These are phyloP conservation scores for Cnemophilus loriae DNA, from an alignment of 2,113 vertebrate species.

Conservation along the genomic window DNA sequence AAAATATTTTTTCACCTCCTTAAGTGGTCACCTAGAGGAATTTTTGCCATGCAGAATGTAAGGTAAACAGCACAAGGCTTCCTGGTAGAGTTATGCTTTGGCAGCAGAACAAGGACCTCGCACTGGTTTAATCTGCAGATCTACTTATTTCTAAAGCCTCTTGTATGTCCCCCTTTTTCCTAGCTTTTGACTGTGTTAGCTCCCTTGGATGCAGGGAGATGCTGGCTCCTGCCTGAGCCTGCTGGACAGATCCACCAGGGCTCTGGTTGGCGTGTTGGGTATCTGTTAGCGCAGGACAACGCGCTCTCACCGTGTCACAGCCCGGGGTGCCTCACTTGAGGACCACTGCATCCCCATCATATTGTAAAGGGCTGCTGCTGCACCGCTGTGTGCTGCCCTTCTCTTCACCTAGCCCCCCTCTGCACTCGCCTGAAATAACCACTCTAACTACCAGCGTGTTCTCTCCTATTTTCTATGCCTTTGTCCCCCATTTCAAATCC, in stretches of 20 bases:
- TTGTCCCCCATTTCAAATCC: not conserved
- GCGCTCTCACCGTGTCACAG: rapidly evolving
- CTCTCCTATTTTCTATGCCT: not conserved
- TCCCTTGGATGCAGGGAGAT: not conserved
- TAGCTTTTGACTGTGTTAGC: not conserved
- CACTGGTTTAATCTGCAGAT: not conserved
- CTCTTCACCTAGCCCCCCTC: not conserved
- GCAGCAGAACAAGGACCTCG: not conserved
- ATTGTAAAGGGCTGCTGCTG: not conserved
- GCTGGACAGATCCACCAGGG: not conserved
- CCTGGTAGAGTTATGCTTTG: not conserved
- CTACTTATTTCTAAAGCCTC: not conserved
- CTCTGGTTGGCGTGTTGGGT: not conserved
- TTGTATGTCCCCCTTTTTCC: not conserved
- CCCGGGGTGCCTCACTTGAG: not conserved
- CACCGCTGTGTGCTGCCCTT: not conserved
- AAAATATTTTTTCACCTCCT: not conserved
- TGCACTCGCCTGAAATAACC: not conserved
- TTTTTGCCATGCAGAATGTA: not conserved
- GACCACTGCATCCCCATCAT: not conserved
- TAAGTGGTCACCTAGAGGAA: not conserved
- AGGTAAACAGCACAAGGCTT: not conserved
- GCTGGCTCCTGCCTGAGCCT: not conserved
- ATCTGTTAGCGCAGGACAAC: rapidly evolving
- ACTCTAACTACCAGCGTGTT: not conserved